A percentile compares a stretch with the other conserved stretches of the same genome.
These are phyloP conservation scores for Brachypterus glaber DNA, from an alignment of 2,888 invertebrate species.

Conservation along the genomic window DNA sequence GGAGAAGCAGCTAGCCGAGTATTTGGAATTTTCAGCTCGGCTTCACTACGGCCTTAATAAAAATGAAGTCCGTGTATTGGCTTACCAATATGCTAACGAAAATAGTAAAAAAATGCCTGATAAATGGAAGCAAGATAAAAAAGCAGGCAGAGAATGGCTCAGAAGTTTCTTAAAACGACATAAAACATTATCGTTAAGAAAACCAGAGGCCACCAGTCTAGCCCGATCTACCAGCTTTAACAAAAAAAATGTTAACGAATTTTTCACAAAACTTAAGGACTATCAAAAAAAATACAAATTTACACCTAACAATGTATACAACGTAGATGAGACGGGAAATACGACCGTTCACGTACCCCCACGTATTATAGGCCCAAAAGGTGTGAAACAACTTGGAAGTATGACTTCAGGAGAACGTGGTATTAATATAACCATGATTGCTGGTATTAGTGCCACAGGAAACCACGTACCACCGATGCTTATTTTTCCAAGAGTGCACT, in stretches of 20 bases:
- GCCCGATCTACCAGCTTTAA: conserved; percentile 7
- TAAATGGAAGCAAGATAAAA: conserved; percentile 1
- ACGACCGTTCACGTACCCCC: not conserved
- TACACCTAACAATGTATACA: not conserved
- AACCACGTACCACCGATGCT: not conserved
- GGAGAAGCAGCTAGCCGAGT: conserved; percentile 5
- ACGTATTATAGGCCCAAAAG: not conserved
- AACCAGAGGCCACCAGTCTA: conserved; percentile 10
- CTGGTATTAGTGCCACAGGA: not conserved
- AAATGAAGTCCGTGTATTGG: conserved; percentile 3
- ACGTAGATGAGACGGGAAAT: not conserved
- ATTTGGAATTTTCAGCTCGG: conserved; percentile 3
- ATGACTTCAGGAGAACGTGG: not conserved
- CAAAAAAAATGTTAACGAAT: conserved; percentile 7
- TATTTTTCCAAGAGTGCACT: not conserved
- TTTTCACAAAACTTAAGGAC: conserved; percentile 1
- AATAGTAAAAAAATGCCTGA: conserved; percentile 4
- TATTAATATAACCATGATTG: not conserved
- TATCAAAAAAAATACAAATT: not conserved
- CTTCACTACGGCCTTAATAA: conserved; percentile 4
- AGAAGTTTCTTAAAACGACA: not conserved
- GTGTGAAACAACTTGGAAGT: not conserved
- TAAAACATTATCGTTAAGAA: conserved; percentile 5
- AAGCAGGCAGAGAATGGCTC: not conserved
- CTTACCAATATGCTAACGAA: conserved; percentile 4